Evolutionary conservation across 2,113 vertebrate species (phyloP).

Genomic region (Chloropsis hardwickii): DNA sequence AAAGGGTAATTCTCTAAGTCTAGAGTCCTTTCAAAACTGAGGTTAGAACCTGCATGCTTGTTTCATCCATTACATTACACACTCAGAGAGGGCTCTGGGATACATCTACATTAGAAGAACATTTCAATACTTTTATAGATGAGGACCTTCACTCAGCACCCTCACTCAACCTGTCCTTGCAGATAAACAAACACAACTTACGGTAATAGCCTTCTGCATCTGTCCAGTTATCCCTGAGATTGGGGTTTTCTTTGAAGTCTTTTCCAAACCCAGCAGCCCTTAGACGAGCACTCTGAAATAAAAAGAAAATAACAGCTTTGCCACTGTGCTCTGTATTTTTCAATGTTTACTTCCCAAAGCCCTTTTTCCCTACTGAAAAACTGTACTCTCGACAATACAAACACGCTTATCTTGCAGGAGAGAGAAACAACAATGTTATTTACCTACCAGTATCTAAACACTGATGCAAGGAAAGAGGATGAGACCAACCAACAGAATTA

Average conservation of each 20-base stretch:
- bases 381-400: neutral
- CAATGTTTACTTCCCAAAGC: neutral
- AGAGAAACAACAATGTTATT: neutral
- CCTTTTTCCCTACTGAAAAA: neutral
- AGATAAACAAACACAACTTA: slow-evolving; percentile 69
- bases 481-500: neutral
- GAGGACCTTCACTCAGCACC: neutral
- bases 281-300: slow-evolving; percentile 90
- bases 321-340: neutral
- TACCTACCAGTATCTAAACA: neutral
- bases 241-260: slow-evolving; percentile 99
- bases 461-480: neutral
- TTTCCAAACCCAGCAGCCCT: slow-evolving; percentile 95
- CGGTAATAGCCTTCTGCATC: slow-evolving; percentile 98
- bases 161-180: neutral
- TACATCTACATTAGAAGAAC: neutral
- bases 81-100: neutral
- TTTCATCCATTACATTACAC: neutral
- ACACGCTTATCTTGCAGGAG: neutral
- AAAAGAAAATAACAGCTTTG: neutral
- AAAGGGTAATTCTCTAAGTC: neutral
- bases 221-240: slow-evolving; percentile 99
- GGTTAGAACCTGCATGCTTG: neutral
- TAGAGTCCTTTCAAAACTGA: neutral
- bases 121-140: neutral